A percentile compares a stretch with the other conserved stretches of the same genome.
Conservation (phyloP, 2,797 vertebrate species). For the Aphelocoma californica region DNA sequence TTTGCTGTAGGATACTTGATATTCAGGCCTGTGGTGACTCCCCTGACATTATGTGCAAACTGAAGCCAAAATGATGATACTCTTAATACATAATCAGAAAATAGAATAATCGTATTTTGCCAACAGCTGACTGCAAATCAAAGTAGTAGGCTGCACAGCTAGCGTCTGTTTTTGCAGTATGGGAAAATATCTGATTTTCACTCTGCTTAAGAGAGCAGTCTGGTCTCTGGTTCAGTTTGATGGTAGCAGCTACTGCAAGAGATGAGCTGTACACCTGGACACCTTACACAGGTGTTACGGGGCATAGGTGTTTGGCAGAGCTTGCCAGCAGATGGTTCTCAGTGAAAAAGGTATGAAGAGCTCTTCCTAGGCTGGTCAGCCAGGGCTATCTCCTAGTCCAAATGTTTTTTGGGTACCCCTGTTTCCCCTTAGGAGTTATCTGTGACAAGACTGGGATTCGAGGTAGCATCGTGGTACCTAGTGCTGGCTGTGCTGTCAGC, state of each 20-base stretch:
- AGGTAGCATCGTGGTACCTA: not conserved
- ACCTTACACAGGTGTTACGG: not conserved
- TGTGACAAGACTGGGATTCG: not conserved
- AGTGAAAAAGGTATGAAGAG: not conserved
- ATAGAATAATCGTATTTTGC: not conserved
- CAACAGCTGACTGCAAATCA: not conserved
- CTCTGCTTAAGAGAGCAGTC: not conserved
- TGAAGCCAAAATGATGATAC: not conserved
- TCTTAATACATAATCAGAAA: not conserved
- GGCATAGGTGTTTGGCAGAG: not conserved
- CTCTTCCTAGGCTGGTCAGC: not conserved
- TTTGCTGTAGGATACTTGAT: not conserved
- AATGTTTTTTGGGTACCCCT: not conserved
- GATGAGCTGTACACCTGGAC: rapidly evolving
- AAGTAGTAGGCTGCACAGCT: not conserved
- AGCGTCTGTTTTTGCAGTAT: not conserved
- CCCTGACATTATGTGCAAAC: not conserved
- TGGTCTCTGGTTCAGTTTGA: not conserved
- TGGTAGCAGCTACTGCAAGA: not conserved
- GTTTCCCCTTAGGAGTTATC: not conserved
- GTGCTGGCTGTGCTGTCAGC: not conserved
- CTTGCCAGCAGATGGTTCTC: not conserved
- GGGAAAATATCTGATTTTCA: not conserved
- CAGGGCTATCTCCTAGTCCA: not conserved
- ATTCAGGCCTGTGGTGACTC: not conserved